Evolutionary conservation across 2,888 invertebrate species (phyloP), one percentile per base, ranked within the genome.

Genomic region (Drosophila cracens): DNA sequence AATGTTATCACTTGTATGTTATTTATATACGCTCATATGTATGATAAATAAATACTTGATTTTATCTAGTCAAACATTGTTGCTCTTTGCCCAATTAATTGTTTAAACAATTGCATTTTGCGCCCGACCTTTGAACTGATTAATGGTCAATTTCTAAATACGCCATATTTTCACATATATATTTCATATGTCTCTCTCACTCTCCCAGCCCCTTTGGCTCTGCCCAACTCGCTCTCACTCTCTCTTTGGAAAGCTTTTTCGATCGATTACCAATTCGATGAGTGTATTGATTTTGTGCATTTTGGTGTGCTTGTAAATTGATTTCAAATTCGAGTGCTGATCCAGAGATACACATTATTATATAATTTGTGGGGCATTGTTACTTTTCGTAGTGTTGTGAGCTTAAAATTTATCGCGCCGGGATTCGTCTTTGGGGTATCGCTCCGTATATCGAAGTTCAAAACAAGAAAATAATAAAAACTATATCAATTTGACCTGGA

Each of bases 51-150:
- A 16, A 16, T 34, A 48, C 29, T 36, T 18, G 36, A 36, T 49
- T 31, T 57, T 6, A 8, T 13, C 10, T 8, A 33, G 10, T 43
- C 16, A 18, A 33, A n/a, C 21, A 53, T 25, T 27, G 11, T 6
- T 27, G 1, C 4, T 54, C 0, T 31, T 33, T 4, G 57, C 25
- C 34, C 51, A 68, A 79, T 72, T 64, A 61, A 72, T 70, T 61
- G 66, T 70, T 61, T 57, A 29, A 69, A 63, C 43, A 70, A 74
- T 72, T 80, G 62, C 61, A 79, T 25, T 66, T 54, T 60, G 10
- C 46, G 48, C 48, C 11, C 49, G 83, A 87, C 82, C 88, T 87
- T 89, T 87, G 81, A 86, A 72, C 89, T 75, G 80, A 78, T 85
- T 87, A 69, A 69, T 67, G 36, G 52, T 21, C 36, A 43, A 52